phyloP scores from a whole-genome alignment of 1,140 invertebrate species.

The Gonatopus flavifemur region DNA sequence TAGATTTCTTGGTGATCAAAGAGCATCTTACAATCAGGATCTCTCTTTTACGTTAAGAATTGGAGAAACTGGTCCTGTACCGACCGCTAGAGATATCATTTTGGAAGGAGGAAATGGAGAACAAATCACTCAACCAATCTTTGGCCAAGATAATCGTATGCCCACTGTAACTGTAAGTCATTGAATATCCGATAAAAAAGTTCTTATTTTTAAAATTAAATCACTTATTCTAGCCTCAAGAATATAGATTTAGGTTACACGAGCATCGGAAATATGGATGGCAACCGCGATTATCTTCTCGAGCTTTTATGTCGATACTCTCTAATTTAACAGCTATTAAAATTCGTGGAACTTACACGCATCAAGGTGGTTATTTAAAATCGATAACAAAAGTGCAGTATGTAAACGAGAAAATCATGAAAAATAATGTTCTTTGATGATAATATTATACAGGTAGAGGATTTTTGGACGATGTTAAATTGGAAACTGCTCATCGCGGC shows the following conservation, averaged over 20 bases:
- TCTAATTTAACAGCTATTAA: slow-evolving; percentile 93
- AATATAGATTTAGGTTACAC: slow-evolving; percentile 83
- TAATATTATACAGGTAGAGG: slow-evolving; percentile 67
- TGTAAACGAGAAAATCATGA: too few species aligned
- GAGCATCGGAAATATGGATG: slow-evolving; percentile 90
- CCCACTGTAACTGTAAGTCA: slow-evolving; percentile 68
- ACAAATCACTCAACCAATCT: slow-evolving; percentile 84
- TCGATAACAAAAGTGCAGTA: background rate
- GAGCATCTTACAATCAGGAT: slow-evolving; percentile 92
- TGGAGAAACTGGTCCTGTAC: slow-evolving; percentile 71
- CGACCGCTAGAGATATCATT: slow-evolving; percentile 82
- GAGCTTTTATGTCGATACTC: slow-evolving; percentile 88
- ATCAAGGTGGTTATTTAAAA: slow-evolving; percentile 58
- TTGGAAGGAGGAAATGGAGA: slow-evolving; percentile 81
- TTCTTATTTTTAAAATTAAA: too few species aligned
- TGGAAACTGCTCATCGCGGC: slow-evolving; percentile 83
- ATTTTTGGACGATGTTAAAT: slow-evolving; percentile 82
- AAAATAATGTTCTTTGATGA: slow-evolving; percentile 1
- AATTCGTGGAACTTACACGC: slow-evolving; percentile 88
- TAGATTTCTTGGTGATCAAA: slow-evolving; percentile 89
- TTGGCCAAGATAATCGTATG: slow-evolving; percentile 84
- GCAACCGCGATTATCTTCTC: slow-evolving; percentile 82
- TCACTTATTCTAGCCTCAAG: slow-evolving; percentile 62
- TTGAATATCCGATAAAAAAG: background rate
- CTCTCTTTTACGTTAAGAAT: slow-evolving; percentile 88